phyloP scores from a whole-genome alignment of 2,113 vertebrate species.

The Nestor notabilis region DNA sequence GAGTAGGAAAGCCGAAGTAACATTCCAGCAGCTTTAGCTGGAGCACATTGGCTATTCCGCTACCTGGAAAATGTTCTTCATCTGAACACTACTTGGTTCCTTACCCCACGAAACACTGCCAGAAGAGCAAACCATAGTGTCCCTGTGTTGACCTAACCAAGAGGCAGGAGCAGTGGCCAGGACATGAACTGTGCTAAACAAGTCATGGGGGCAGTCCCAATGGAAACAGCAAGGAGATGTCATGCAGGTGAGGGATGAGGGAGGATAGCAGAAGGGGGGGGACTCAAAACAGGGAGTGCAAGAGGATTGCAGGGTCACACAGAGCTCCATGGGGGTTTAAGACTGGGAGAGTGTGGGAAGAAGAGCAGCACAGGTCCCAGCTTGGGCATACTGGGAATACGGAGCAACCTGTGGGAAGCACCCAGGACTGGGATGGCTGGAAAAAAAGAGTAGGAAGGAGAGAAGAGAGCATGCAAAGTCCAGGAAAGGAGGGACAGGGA shows the following conservation, averaged over 20 bases:
- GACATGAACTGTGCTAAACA: neutral
- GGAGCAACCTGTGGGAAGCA: neutral
- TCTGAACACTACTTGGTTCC: neutral
- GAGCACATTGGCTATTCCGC: neutral
- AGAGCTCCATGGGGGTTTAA: rapidly evolving
- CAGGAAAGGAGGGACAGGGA: neutral
- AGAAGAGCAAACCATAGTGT: neutral
- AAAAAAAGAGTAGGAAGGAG: neutral
- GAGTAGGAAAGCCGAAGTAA: neutral
- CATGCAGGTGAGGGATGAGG: neutral
- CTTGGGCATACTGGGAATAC: neutral
- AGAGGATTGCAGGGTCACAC: neutral
- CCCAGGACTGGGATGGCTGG: no score
- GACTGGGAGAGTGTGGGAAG: neutral
- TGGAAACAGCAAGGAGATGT: neutral
- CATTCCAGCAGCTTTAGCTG: neutral
- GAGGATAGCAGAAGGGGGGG: neutral
- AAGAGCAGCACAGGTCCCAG: neutral
- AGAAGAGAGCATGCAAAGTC: neutral
- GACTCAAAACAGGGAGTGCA: neutral
- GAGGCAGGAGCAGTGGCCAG: neutral
- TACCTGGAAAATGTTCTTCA: neutral
- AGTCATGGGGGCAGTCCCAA: neutral
- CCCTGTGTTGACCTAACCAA: neutral
- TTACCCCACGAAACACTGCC: neutral